These are phyloP conservation scores for Felis chaus DNA, from an alignment of 2,113 vertebrate genomes.

Conservation along the genomic window DNA sequence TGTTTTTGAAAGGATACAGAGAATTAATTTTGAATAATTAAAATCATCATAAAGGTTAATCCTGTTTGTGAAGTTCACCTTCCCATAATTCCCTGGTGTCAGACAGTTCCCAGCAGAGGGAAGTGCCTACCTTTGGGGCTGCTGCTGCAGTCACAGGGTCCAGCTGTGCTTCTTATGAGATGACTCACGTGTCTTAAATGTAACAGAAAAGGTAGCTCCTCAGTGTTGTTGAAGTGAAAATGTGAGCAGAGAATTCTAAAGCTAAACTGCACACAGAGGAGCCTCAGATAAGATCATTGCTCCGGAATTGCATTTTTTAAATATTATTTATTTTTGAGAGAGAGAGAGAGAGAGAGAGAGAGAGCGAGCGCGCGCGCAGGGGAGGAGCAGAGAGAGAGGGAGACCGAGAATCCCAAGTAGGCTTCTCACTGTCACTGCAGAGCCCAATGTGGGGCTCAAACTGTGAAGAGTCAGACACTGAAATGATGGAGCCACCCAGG, in stretches of 20 bases:
- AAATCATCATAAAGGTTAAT: background rate
- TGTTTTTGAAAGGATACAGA: slow-evolving; percentile 28
- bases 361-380: too few species aligned
- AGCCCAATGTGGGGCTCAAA: too few species aligned
- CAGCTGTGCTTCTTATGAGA: background rate
- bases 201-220: background rate
- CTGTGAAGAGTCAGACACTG: too few species aligned
- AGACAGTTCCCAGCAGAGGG: background rate
- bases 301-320: background rate
- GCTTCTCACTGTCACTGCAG: too few species aligned
- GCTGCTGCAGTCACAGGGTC: background rate
- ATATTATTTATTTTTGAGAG: too few species aligned
- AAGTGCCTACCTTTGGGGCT: background rate
- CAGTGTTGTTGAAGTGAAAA: background rate
- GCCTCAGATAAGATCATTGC: background rate
- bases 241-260: background rate
- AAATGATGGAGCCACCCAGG: too few species aligned
- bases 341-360: too few species aligned
- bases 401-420: too few species aligned
- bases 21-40: background rate
- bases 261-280: background rate
- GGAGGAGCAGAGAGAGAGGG: too few species aligned
- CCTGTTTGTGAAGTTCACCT: background rate
- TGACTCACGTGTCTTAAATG: background rate
- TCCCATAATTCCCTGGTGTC: background rate